phyloP scores from a whole-genome alignment of 2,797 vertebrate genomes.

The Aselliscus stoliczkanus region DNA sequence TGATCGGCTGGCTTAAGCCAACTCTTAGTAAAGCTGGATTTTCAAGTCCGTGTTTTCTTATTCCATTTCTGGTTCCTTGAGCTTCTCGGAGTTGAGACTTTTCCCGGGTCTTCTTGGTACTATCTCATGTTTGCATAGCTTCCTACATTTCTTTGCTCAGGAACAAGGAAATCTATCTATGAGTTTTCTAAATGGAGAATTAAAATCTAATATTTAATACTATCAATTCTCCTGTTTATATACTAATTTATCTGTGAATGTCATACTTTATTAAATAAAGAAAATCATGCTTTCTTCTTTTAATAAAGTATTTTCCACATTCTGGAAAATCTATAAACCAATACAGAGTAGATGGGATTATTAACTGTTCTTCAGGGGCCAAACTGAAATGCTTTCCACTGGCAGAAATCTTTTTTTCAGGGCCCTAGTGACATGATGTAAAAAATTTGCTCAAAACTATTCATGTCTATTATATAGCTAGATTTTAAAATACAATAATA shows the following conservation, averaged over 20 bases:
- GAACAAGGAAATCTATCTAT: conserved; percentile 8
- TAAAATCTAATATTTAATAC: conserved; percentile 42
- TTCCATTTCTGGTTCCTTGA: neutral
- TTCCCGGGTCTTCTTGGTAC: neutral
- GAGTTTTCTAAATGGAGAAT: conserved; percentile 47
- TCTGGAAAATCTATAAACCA: neutral
- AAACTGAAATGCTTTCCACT: conserved; percentile 36
- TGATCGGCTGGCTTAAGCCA: neutral
- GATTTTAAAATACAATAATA: conserved; percentile 32
- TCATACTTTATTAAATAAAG: conserved; percentile 42
- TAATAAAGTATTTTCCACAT: conserved; percentile 39
- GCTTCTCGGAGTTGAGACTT: neutral
- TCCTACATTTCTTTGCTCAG: conserved; percentile 9
- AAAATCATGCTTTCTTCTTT: neutral
- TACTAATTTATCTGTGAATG: conserved; percentile 46
- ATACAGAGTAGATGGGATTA: conserved; percentile 15
- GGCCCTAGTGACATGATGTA: neutral
- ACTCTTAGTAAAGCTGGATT: conserved; percentile 34
- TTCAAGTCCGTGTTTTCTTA: conserved; percentile 29
- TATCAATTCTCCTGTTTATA: neutral
- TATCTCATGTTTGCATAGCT: neutral
- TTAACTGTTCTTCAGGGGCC: conserved; percentile 37
- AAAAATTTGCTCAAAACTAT: conserved; percentile 33
- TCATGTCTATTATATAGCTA: conserved; percentile 37
- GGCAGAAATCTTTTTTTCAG: conserved; percentile 28